phyloP scores from a whole-genome alignment of 1,140 invertebrate species.

The Drosophila mayri region DNA sequence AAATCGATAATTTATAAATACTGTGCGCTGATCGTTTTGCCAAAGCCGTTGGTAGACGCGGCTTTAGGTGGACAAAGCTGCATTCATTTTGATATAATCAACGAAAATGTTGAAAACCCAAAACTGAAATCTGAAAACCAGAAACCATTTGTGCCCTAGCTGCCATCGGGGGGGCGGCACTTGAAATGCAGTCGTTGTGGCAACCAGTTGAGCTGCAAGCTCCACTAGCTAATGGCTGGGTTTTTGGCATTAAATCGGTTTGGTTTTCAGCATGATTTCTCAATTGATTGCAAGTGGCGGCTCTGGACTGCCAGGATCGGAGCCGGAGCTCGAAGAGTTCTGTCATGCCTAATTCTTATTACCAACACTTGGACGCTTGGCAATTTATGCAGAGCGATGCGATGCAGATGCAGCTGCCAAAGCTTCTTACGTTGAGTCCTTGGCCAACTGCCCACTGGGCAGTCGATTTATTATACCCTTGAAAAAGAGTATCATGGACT shows the following conservation, averaged over 20 bases:
- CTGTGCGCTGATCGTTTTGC: slow-evolving; percentile 12
- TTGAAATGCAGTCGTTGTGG: slow-evolving; percentile 41
- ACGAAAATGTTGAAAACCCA: slow-evolving; percentile 21
- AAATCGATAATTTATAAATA: slow-evolving; percentile 45
- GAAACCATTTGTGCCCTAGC: slow-evolving; percentile 15
- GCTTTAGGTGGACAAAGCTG: slow-evolving; percentile 23
- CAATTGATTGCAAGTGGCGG: slow-evolving; percentile 58
- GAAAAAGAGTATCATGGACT: slow-evolving; percentile 1
- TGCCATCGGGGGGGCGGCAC: background rate
- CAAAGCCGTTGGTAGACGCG: background rate
- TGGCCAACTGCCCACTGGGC: slow-evolving; percentile 36
- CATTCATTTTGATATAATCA: slow-evolving; percentile 32
- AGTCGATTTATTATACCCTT: slow-evolving; percentile 54
- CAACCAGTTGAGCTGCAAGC: slow-evolving; percentile 57
- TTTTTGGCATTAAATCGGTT: slow-evolving; percentile 30
- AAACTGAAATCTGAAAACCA: background rate
- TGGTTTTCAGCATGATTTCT: slow-evolving; percentile 71
- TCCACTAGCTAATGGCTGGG: slow-evolving; percentile 42
- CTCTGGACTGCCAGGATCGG: background rate
- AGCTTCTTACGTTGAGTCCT: slow-evolving; percentile 48
- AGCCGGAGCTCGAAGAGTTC: slow-evolving; percentile 5
- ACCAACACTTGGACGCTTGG: slow-evolving; percentile 68
- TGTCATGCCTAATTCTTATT: slow-evolving; percentile 71
- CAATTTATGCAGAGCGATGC: slow-evolving; percentile 59
- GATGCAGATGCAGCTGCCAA: slow-evolving; percentile 40